Base-by-base conservation (phyloP, 2,888 invertebrate species). In the Drosophila planitibia region DNA sequence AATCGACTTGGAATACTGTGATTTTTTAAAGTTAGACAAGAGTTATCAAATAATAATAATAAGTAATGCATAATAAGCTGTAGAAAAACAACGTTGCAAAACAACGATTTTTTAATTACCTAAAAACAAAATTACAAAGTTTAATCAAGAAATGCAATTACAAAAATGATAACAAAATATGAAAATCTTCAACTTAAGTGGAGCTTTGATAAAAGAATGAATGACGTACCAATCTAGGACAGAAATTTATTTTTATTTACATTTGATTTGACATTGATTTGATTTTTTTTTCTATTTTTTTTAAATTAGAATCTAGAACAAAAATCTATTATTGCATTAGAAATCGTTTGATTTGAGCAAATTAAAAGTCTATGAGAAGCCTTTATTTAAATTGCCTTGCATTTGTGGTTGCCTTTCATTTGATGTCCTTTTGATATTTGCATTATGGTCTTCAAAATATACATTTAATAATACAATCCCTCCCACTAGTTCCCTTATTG, bases 351-450 rank as follows among this genome's bases (percentile, higher is more conserved):
- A 47, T 9, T 25, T 25, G 7, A 2, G 16, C 2, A 4, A 25
- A 47, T 47, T 47, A 2, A 7, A 47, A 44, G 12, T 44, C 10
- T 0, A 47, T 14, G 14, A 22, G 7, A 22, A 16, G 25, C 19
- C 10, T 51, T 37, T 2, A 33, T 22, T n/a, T 53, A 37, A 25
- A 16, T 32, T 4, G 10, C 19, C 19, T 22, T 41, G 2, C 33
- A 16, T 55, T 63, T 67, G 41, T 67, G 53, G 37, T 49, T 67
- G 39, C 41, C 41, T 28, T 22, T 33, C 53, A 68, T 67, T 74
- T 83, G 64, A 81, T 75, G 70, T 64, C 33, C 65, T 66, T 83
- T 85, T 83, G 69, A 85, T 83, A 74, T 77, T 71, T 81, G 69
- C 72, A 69, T 79, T 69, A 74, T 70, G 70, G 85, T 64, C 76